Evolutionary conservation across 2,797 vertebrate genomes (phyloP), one percentile per base, ranked within the genome.

Genomic region (Megaceryle alcyon): DNA sequence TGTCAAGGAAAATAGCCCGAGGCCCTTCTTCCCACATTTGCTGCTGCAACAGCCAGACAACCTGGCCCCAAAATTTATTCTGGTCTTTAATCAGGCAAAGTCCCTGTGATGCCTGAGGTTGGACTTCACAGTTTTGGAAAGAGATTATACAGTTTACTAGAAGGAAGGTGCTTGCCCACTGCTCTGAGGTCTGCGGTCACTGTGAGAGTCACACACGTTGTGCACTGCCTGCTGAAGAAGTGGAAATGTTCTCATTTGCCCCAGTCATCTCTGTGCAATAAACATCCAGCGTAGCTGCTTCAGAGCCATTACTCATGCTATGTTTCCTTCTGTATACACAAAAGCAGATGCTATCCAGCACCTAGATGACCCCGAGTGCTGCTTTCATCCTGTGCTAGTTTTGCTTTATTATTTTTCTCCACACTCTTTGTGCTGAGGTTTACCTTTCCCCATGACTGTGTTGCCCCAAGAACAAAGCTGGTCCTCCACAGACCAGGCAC

Each of bases 1-100:
- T 88, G 95, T 96, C 96, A 95, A 88, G 93, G 81, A 93, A 95
- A 96, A 97, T 75, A 96, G 94, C 94, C 93, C 1, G 29, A 89
- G 93, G 93, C 91, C 69, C 18, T 95, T 87, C 86, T 90, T 95
- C 81, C 88, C 93, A 91, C 84, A 85, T 92, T 97, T 80, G 90
- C 93, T 90, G 86, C 68, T 94, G 80, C 64, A 88, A 65, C 90
- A 95, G 83, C 78, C 90, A 92, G 91, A 92, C 92, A 96, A 93
- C 92, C 95, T 95, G 94, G 96, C 41, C 86, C 61, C 61, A 73
- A 65, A 71, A 95, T 96, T 94, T 94, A 93, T 90, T 96, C 88
- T 87, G 75, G 68, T 92, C 91, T 96, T 93, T 95, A 96, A 95
- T 97, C 81, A 92, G 71, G 81, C 83, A 73, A 87, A 94, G 86